A percentile compares a stretch with the other conserved stretches of the same genome.
Evolutionary conservation across 2,888 invertebrate genomes (phyloP).

Genomic region (Amblyjoppa proteus): DNA sequence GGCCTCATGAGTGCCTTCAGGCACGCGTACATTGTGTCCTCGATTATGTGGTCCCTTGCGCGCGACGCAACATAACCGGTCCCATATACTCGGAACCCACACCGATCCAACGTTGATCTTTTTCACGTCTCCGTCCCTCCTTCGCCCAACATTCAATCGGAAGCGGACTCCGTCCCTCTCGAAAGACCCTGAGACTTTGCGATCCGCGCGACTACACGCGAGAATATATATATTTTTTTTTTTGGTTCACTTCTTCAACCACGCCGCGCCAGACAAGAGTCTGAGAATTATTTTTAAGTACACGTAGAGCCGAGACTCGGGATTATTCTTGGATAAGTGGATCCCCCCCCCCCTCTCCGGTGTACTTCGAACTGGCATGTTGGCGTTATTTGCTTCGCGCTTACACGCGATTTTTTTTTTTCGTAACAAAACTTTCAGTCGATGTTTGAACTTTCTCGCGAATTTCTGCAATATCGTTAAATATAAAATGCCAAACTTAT

Average conservation of each 20-base stretch:
- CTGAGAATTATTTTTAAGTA: slow-evolving; percentile 65
- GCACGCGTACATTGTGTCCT: slow-evolving; percentile 52
- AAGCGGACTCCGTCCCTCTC: slow-evolving; percentile 57
- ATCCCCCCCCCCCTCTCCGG: slow-evolving; percentile 50
- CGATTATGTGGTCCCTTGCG: slow-evolving; percentile 35
- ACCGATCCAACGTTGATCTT: slow-evolving; percentile 10
- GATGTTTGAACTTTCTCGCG: no score
- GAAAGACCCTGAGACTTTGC: slow-evolving; percentile 52
- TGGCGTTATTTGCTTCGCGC: slow-evolving; percentile 40
- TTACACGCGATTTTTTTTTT: no score
- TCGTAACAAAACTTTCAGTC: no score
- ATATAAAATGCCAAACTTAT: no score
- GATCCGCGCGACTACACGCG: slow-evolving; percentile 42
- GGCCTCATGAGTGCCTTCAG: slow-evolving; percentile 47
- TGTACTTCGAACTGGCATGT: slow-evolving; percentile 57
- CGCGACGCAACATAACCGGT: not conserved
- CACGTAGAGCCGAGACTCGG: slow-evolving; percentile 43
- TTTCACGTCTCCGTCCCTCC: slow-evolving; percentile 18
- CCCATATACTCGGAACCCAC: slow-evolving; percentile 56
- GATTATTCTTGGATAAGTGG: slow-evolving; percentile 65
- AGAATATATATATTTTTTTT: slow-evolving; percentile 43
- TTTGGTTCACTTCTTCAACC: slow-evolving; percentile 40
- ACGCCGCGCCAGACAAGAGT: slow-evolving; percentile 48
- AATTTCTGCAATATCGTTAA: no score
- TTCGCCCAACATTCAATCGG: slow-evolving; percentile 47